Base-by-base conservation (phyloP, 2,113 vertebrate species). In the Cochlearius cochlearius region DNA sequence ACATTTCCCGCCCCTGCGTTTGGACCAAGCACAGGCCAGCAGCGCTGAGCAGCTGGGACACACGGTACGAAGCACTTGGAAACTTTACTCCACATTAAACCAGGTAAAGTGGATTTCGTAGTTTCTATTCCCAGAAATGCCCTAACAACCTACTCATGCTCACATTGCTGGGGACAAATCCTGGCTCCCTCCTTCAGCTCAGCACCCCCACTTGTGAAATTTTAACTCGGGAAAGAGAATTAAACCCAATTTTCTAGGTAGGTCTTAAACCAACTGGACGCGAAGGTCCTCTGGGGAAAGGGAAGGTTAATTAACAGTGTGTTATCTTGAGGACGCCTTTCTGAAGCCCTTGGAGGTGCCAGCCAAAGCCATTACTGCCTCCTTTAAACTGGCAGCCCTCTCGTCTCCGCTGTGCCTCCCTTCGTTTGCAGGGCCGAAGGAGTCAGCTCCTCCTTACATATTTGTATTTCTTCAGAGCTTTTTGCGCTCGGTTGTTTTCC, bases 221-320 rank as follows among this genome's bases (percentile, higher is more conserved):
- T 59, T 18, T 23, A 59, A 59, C 26, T 45, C 36, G 13, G 72
- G 52, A 45, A 50, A 23, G 41, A 67, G 45, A 92, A 71, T 68
- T 49, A 25, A 95, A 68, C 29, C 10, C 1, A 0, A 27, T 55
- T 68, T 81, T 53, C 50, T 41, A 12, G 27, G 26, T 21, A 53
- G 45, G 22, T 32, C 55, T 69, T 10, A 74, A 88, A 77, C 1
- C 78, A 75, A 41, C 41, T 21, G 82, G 82, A 21, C 4, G 1
- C 27, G 16, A 29, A 58, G 41, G 15, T 39, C 34, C 67, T 63
- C 38, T 59, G 71, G 75, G 83, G 71, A 90, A 86, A 76, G 47
- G 45, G 36, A 49, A 93, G 88, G 96, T 92, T 94, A 88, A 95
- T 95, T 92, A 90, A 32, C 56, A 86, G 67, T 49, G 45, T 59